Percentiles rank a stretch among this genome's conserved stretches.
Evolutionary conservation across 2,113 vertebrate species (phyloP).

Genomic region (Sylvietta virens): DNA sequence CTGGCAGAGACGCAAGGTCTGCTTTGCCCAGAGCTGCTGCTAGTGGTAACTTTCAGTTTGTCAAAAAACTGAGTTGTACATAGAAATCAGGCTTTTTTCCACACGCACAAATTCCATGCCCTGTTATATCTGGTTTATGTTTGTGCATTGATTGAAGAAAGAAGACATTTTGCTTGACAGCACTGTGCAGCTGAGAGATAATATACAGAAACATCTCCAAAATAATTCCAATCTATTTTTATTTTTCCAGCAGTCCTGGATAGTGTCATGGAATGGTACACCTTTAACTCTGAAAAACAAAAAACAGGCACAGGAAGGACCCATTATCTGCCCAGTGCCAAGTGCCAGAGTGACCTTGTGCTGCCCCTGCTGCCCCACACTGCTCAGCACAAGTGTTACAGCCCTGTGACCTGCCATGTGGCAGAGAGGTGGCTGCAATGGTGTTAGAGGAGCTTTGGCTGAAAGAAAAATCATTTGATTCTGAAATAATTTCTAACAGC

Average conservation of each 20-base stretch:
- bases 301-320: rapidly evolving
- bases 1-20: background rate
- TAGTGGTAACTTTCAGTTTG: background rate
- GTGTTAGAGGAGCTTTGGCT: background rate
- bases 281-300: background rate
- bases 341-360: background rate
- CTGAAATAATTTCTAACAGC: background rate
- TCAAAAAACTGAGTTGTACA: background rate
- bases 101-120: background rate
- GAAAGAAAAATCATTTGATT: background rate
- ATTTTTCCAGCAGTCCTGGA: slow-evolving; percentile 1
- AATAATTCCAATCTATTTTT: slow-evolving; percentile 38
- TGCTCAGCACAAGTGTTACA: background rate
- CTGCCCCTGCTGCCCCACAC: background rate
- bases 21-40: background rate
- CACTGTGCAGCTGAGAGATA: background rate
- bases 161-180: slow-evolving; percentile 23
- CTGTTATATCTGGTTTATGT: slow-evolving; percentile 14
- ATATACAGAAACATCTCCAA: background rate
- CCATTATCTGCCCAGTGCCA: rapidly evolving
- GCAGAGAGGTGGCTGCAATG: rapidly evolving
- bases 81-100: background rate
- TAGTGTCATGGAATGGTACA: background rate
- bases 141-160: background rate
- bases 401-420: rapidly evolving